Evolutionary conservation across 2,797 vertebrate genomes (phyloP).

Genomic region (Masticophis lateralis): DNA sequence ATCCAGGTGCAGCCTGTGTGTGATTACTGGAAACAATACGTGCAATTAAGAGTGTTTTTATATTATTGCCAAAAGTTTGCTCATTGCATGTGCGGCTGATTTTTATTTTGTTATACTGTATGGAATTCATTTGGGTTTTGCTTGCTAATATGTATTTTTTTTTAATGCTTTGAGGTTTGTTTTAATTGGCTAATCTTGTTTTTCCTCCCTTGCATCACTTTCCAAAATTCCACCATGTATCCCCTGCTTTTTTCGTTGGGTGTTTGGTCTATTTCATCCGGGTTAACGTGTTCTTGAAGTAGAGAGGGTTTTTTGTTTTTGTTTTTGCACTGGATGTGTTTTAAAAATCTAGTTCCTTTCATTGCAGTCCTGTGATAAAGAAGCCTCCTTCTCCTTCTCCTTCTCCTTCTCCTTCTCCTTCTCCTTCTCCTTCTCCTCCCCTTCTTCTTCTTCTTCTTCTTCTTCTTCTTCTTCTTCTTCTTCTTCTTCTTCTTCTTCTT

Average conservation of each 20-base stretch:
- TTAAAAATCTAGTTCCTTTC: not conserved
- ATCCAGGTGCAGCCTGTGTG: not conserved
- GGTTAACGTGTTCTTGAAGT: not conserved
- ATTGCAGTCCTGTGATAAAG: not conserved
- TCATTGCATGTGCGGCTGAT: not conserved
- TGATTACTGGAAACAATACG: not conserved
- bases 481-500: rapidly evolving
- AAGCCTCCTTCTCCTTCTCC: rapidly evolving
- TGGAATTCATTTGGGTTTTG: not conserved
- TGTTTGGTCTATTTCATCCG: not conserved
- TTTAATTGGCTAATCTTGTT: not conserved
- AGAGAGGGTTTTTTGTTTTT: too few relatives aligned
- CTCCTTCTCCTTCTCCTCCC: rapidly evolving
- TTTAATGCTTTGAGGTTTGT: not conserved
- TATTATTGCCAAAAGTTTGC: not conserved
- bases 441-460: rapidly evolving
- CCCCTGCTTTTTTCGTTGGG: not conserved
- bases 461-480: rapidly evolving
- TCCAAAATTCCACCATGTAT: not conserved
- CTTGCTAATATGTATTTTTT: not conserved
- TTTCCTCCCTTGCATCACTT: not conserved
- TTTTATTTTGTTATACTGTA: not conserved
- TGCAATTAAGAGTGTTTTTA: not conserved
- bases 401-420: rapidly evolving
- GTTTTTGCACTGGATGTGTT: not conserved